These are phyloP conservation scores for Notechis scutatus DNA, from an alignment of 2,113 vertebrate species.

Conservation along the genomic window DNA sequence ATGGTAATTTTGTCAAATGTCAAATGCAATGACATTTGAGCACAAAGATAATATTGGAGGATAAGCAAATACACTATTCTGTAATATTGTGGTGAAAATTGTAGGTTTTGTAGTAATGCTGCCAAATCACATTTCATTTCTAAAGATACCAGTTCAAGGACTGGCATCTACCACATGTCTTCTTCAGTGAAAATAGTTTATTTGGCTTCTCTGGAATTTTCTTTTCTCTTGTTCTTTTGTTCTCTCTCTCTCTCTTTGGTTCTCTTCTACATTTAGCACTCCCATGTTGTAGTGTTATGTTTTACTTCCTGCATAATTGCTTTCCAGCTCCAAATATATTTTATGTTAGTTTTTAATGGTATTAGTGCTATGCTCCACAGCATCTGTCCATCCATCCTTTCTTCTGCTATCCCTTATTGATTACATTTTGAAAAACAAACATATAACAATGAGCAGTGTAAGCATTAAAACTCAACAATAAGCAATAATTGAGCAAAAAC, in stretches of 20 bases:
- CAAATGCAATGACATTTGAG: not conserved
- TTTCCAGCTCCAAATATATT: not conserved
- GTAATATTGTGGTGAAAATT: not conserved
- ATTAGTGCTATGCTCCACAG: not conserved
- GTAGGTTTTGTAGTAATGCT: not conserved
- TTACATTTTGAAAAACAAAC: not conserved
- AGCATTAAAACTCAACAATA: not conserved
- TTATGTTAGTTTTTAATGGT: not conserved
- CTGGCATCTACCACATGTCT: not conserved
- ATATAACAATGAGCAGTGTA: not conserved
- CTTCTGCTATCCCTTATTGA: not conserved
- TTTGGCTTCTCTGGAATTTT: not conserved
- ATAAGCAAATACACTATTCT: not conserved
- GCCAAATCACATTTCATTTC: not conserved
- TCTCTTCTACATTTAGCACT: not conserved
- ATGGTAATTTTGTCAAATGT: not conserved
- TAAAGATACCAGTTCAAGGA: not conserved
- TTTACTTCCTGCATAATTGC: not conserved
- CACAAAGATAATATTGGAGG: not conserved
- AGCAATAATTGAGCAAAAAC: too few species aligned
- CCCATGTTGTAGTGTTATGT: not conserved
- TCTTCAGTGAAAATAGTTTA: not conserved
- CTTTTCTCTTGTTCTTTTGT: not conserved
- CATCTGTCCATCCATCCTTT: not conserved
- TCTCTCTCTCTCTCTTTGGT: not conserved